Conservation (phyloP, 53 echinoderm and acorn worm genomes). For the Holothuria leucospilota region DNA sequence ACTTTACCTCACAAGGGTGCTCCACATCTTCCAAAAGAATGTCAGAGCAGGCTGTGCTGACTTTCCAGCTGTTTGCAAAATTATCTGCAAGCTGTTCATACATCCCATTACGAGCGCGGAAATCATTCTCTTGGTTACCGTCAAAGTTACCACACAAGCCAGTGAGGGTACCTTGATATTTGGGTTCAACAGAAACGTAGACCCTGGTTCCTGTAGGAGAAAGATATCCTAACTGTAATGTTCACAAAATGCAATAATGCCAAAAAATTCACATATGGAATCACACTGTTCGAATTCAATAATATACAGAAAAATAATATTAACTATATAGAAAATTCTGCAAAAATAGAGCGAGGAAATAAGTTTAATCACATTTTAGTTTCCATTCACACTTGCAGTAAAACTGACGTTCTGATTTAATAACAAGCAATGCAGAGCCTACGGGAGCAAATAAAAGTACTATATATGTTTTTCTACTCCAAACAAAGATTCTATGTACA, state of each 20-base stretch:
- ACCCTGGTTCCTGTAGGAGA: slow-evolving; percentile 73
- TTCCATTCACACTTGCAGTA: too few relatives aligned
- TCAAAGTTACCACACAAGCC: slow-evolving; percentile 93
- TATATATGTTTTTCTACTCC: too few relatives aligned
- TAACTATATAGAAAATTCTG: too few relatives aligned
- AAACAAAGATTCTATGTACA: too few relatives aligned
- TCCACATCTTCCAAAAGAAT: slow-evolving; percentile 61
- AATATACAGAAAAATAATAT: too few relatives aligned
- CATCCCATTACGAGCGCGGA: slow-evolving; percentile 75
- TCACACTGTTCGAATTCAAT: background rate
- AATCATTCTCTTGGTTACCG: slow-evolving; percentile 84
- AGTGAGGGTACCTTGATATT: slow-evolving; percentile 55
- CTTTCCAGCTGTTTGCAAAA: slow-evolving; percentile 93
- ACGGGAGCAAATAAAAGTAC: too few relatives aligned
- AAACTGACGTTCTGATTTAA: too few relatives aligned
- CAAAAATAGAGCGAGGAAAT: too few relatives aligned
- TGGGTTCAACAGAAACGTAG: slow-evolving; percentile 73
- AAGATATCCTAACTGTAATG: background rate
- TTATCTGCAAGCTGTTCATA: slow-evolving; percentile 81
- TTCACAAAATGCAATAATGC: background rate
- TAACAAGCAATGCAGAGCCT: too few relatives aligned
- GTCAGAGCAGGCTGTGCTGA: slow-evolving; percentile 79
- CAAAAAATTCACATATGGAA: background rate
- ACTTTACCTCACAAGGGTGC: slow-evolving; percentile 81
- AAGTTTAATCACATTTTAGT: too few relatives aligned